Evolutionary conservation across 1,140 invertebrate genomes (phyloP).

Genomic region (Physella acuta): DNA sequence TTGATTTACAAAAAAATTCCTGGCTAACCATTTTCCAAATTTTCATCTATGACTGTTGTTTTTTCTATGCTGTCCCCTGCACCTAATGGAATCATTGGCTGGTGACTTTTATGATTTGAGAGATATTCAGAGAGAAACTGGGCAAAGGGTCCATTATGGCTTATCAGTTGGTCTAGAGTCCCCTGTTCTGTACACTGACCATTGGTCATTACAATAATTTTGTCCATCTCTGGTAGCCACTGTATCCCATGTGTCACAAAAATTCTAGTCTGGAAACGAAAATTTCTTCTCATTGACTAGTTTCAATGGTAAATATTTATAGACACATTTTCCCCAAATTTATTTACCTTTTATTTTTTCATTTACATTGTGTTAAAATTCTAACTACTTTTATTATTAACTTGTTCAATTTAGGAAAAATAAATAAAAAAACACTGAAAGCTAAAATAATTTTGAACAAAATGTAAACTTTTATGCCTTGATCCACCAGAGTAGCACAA

Average conservation of each 20-base stretch:
- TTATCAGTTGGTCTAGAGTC: constrained; percentile 48
- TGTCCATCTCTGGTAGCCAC: constrained; percentile 50
- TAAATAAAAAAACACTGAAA: too few relatives aligned
- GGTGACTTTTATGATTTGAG: constrained; percentile 1
- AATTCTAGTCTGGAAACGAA: constrained; percentile 43
- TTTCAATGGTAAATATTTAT: too few relatives aligned
- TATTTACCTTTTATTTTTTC: too few relatives aligned
- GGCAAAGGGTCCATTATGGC: constrained; percentile 41
- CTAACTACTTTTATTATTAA: too few relatives aligned
- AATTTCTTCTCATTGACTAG: too few relatives aligned
- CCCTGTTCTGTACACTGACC: constrained; percentile 51
- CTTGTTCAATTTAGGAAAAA: too few relatives aligned
- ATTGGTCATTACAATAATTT: constrained; percentile 48
- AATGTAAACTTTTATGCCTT: too few relatives aligned
- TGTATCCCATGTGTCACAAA: constrained; percentile 53
- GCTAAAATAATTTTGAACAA: too few relatives aligned
- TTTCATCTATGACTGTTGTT: not conserved
- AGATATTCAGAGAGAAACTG: constrained; percentile 34
- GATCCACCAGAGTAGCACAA: too few relatives aligned
- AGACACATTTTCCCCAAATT: too few relatives aligned
- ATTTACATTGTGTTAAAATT: too few relatives aligned
- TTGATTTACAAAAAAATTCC: too few relatives aligned
- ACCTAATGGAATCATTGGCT: not conserved
- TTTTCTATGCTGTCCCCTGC: not conserved
- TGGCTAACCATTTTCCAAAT: constrained; percentile 4